phyloP scores from a whole-genome alignment of 2,113 vertebrate genomes.

The Onychostoma macrolepis region DNA sequence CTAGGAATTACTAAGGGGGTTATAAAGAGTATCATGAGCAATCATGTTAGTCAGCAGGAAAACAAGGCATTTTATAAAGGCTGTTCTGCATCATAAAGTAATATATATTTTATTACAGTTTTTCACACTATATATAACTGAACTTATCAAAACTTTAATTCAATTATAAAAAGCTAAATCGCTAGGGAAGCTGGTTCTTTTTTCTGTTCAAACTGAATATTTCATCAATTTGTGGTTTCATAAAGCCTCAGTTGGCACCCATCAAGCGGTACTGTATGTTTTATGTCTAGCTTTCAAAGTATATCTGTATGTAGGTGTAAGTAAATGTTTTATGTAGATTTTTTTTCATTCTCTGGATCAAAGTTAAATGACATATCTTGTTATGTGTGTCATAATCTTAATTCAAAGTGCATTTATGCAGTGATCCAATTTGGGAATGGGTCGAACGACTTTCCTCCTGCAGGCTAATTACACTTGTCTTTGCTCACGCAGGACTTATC shows the following conservation, averaged over 20 bases:
- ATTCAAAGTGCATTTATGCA: conserved; percentile 28
- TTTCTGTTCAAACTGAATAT: not conserved
- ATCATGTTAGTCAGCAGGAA: conserved; percentile 20
- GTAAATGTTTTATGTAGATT: conserved; percentile 25
- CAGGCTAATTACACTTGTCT: not conserved
- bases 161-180: not conserved
- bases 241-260: not conserved
- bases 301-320: not conserved
- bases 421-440: conserved; percentile 1
- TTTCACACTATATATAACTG: not conserved
- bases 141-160: not conserved
- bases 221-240: not conserved
- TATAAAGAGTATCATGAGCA: not conserved
- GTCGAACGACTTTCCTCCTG: not conserved
- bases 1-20: conserved; percentile 10
- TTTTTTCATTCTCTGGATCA: not conserved
- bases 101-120: not conserved
- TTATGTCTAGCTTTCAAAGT: not conserved
- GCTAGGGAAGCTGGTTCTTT: not conserved
- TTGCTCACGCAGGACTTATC: conserved; percentile 82
- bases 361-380: conserved; percentile 12
- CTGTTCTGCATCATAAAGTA: not conserved
- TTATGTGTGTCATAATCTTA: conserved; percentile 4
- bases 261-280: not conserved
- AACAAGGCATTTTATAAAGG: not conserved